Conservation (phyloP, 2,113 vertebrate genomes). For the Sialia sialis region DNA sequence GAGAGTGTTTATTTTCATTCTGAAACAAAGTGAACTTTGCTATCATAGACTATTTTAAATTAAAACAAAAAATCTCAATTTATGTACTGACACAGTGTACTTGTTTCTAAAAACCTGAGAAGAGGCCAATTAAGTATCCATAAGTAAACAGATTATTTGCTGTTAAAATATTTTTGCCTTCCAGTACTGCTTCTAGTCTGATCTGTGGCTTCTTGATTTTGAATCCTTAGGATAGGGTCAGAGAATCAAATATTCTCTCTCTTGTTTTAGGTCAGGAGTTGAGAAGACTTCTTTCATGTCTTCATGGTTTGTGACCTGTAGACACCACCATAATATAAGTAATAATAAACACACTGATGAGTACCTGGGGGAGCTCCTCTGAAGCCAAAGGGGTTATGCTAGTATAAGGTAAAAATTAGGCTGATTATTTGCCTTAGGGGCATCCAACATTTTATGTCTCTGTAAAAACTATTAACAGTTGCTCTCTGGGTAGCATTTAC, state of each 20-base stretch:
- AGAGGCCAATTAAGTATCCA: not conserved
- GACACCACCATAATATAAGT: not conserved
- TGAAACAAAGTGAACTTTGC: not conserved
- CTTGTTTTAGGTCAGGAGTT: not conserved
- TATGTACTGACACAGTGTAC: not conserved
- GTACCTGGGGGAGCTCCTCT: not conserved
- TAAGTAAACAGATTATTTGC: slow-evolving; percentile 14
- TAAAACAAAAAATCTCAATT: not conserved
- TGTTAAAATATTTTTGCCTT: not conserved
- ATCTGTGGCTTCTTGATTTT: slow-evolving; percentile 30
- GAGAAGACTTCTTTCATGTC: not conserved
- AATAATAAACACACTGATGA: slow-evolving; percentile 30
- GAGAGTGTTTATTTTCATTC: slow-evolving; percentile 21
- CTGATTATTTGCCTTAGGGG: not conserved
- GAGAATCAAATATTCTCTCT: not conserved
- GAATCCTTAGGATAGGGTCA: not conserved
- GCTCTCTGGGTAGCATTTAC: not conserved
- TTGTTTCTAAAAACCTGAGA: slow-evolving; percentile 12
- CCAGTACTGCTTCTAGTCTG: not conserved
- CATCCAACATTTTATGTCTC: not conserved
- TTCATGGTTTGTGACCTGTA: slow-evolving; percentile 21
- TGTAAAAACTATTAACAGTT: not conserved
- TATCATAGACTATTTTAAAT: not conserved
- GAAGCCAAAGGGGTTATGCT: not conserved
- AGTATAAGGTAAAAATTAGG: not conserved